phyloP scores from a whole-genome alignment of 2,888 invertebrate species.

The Monochamus alternatus region DNA sequence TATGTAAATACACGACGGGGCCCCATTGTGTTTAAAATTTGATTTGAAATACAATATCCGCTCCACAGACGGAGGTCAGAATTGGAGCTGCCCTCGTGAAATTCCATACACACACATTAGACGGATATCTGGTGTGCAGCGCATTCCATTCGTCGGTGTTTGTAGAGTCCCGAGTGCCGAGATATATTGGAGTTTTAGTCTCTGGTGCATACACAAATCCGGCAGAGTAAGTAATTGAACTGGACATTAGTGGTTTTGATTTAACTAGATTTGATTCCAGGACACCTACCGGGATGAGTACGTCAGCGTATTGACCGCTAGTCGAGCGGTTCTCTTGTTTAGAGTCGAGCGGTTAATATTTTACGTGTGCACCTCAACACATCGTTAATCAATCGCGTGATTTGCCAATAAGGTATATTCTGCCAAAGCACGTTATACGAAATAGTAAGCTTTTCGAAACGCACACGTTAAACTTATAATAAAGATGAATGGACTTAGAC shows the following conservation, averaged over 20 bases:
- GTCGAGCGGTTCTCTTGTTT: background rate
- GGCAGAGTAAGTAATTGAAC: constrained; percentile 31
- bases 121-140: constrained; percentile 8
- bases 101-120: constrained; percentile 10
- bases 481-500: too few relatives aligned
- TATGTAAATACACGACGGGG: background rate
- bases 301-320: background rate
- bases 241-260: constrained; percentile 35
- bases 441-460: too few relatives aligned
- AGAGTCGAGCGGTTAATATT: background rate
- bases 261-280: constrained; percentile 26
- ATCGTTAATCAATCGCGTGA: too few relatives aligned
- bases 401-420: too few relatives aligned
- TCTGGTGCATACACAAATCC: constrained; percentile 23
- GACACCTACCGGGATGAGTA: constrained; percentile 15
- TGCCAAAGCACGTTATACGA: too few relatives aligned
- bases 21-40: background rate
- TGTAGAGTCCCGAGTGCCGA: background rate
- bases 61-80: background rate
- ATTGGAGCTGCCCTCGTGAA: constrained; percentile 2
- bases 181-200: constrained; percentile 19
- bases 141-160: constrained; percentile 15
- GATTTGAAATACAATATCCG: constrained; percentile 8
- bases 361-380: background rate
- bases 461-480: too few relatives aligned